Percentiles rank a stretch among this genome's conserved stretches.
These are phyloP conservation scores for Zootoca vivipara DNA, from an alignment of 2,113 vertebrate species.

Conservation along the genomic window DNA sequence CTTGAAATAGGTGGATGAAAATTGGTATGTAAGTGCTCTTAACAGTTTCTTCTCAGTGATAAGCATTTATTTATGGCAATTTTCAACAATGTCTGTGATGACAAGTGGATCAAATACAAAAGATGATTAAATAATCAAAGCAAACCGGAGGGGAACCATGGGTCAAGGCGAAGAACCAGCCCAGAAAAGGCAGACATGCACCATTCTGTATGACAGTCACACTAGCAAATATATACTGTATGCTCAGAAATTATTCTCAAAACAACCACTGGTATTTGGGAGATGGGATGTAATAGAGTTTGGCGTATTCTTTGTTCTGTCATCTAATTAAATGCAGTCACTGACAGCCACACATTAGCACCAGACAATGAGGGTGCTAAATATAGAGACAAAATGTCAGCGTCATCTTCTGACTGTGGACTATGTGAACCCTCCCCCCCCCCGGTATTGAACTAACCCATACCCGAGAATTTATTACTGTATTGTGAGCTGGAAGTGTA, in stretches of 20 bases:
- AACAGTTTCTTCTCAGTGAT: slow-evolving; percentile 41
- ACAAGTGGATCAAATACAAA: slow-evolving; percentile 67
- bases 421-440: not conserved
- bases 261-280: slow-evolving; percentile 12
- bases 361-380: slow-evolving; percentile 43
- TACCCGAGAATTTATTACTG: not conserved
- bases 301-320: slow-evolving; percentile 29
- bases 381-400: not conserved
- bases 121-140: slow-evolving; percentile 62
- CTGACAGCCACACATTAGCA: slow-evolving; percentile 15
- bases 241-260: slow-evolving; percentile 50
- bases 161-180: slow-evolving; percentile 38
- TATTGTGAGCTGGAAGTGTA: not conserved
- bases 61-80: slow-evolving; percentile 52
- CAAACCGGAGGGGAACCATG: slow-evolving; percentile 50
- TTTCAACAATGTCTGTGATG: slow-evolving; percentile 61
- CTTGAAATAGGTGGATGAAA: slow-evolving; percentile 34
- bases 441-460: not conserved
- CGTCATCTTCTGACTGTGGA: slow-evolving; percentile 8
- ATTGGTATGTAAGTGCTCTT: slow-evolving; percentile 35
- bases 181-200: slow-evolving; percentile 43
- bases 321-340: slow-evolving; percentile 25
- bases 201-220: slow-evolving; percentile 31
- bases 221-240: slow-evolving; percentile 47
- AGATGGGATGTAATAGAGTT: slow-evolving; percentile 9